phyloP scores from a whole-genome alignment of 2,888 invertebrate species.

The Drosophila glabriapex region DNA sequence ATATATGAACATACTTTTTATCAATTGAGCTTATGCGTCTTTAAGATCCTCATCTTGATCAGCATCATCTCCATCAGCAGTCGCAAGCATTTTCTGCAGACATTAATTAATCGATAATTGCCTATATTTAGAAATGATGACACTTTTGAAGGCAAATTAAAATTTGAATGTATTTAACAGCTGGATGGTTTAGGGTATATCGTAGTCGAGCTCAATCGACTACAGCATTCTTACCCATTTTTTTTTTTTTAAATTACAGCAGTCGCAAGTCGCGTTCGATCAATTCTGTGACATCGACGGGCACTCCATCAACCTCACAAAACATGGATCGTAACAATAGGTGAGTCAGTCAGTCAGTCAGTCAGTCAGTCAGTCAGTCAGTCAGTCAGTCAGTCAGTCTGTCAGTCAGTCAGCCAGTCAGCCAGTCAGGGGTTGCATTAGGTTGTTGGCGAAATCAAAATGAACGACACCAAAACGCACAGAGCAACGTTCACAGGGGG shows the following conservation, averaged over 20 bases:
- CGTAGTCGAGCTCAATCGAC: background rate
- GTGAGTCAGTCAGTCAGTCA: slow-evolving; percentile 61
- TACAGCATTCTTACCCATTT: background rate
- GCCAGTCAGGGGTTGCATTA: slow-evolving; percentile 19
- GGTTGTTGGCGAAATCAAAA: slow-evolving; percentile 61
- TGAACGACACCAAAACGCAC: slow-evolving; percentile 11
- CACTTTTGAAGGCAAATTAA: background rate
- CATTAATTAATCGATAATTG: no score
- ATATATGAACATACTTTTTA: background rate
- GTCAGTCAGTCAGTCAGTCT: slow-evolving; percentile 12
- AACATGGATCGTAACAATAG: slow-evolving; percentile 85
- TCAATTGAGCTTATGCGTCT: no score
- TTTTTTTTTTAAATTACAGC: slow-evolving; percentile 57
- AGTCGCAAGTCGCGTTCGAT: slow-evolving; percentile 85
- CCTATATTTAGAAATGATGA: background rate
- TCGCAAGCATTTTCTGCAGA: no score
- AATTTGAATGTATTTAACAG: background rate
- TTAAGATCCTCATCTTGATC: no score
- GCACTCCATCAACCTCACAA: slow-evolving; percentile 83
- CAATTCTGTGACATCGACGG: slow-evolving; percentile 85
- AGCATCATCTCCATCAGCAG: no score
- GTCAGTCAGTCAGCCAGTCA: slow-evolving; percentile 45
- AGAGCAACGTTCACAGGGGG: slow-evolving; percentile 24
- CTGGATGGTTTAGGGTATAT: background rate
- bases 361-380: slow-evolving; percentile 47